Conservation (phyloP, 2,797 vertebrate genomes). For the Amniataba percoides region DNA sequence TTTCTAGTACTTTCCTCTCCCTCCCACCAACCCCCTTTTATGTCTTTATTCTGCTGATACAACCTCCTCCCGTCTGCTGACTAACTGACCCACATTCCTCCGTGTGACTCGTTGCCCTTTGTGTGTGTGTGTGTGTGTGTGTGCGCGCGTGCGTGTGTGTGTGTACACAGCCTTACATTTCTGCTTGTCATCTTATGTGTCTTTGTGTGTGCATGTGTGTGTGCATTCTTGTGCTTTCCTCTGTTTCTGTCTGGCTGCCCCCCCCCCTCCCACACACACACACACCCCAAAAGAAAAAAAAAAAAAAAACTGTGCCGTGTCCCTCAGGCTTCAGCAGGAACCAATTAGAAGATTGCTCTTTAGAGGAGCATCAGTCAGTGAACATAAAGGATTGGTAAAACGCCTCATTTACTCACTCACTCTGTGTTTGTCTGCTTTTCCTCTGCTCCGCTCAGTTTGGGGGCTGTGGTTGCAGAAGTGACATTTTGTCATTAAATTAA, state of each 20-base stretch:
- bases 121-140: conserved; percentile 37
- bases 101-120: conserved; percentile 67
- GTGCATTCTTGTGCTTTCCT: conserved; percentile 31
- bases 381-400: conserved; percentile 65
- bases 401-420: conserved; percentile 55
- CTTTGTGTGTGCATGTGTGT: conserved; percentile 7
- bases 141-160: conserved; percentile 27
- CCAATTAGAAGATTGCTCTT: conserved; percentile 66
- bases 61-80: conserved; percentile 82
- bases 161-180: conserved; percentile 30
- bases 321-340: conserved; percentile 66
- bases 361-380: conserved; percentile 57
- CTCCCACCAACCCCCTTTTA: conserved; percentile 58
- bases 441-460: conserved; percentile 31
- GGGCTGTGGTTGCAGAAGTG: conserved; percentile 38
- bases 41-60: conserved; percentile 81
- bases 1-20: conserved; percentile 68
- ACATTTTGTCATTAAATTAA: conserved; percentile 52
- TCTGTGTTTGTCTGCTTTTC: conserved; percentile 44
- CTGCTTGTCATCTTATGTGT: conserved; percentile 47
- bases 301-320: conserved; percentile 41
- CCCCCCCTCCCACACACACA: neutral
- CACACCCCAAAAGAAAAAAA: too few species aligned
- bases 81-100: conserved; percentile 84
- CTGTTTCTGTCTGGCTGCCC: conserved; percentile 34